phyloP scores from a whole-genome alignment of 2,113 vertebrate species.

The Larimichthys polyactis region DNA sequence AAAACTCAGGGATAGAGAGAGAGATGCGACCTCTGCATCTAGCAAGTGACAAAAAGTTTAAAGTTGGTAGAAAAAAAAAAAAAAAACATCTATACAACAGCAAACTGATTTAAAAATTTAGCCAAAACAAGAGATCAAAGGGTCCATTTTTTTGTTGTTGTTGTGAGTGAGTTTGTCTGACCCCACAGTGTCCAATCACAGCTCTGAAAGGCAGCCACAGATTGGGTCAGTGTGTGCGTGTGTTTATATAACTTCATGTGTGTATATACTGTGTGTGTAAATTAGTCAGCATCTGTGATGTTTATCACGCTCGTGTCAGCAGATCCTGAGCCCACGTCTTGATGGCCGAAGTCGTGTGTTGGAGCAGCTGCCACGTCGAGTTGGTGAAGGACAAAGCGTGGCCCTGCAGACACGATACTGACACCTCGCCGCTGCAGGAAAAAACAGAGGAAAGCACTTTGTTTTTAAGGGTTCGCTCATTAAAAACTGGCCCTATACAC shows the following conservation, averaged over 20 bases:
- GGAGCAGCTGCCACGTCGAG: conserved; percentile 90
- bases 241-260: conserved; percentile 18
- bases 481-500: neutral
- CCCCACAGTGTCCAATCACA: conserved; percentile 38
- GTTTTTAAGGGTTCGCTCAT: neutral
- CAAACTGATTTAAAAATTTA: conserved; percentile 56
- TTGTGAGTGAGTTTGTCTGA: conserved; percentile 38
- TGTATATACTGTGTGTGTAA: conserved; percentile 15
- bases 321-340: conserved; percentile 90
- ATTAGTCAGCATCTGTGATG: conserved; percentile 4
- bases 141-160: conserved; percentile 26
- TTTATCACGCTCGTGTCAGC: conserved; percentile 85
- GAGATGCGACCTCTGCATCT: conserved; percentile 53
- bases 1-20: conserved; percentile 67
- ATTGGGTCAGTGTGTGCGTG: conserved; percentile 35
- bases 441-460: neutral
- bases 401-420: conserved; percentile 86
- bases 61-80: conserved; percentile 74
- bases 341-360: conserved; percentile 87
- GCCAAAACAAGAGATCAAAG: conserved; percentile 41
- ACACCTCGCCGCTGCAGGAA: conserved; percentile 87
- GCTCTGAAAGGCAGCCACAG: conserved; percentile 57
- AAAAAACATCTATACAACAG: conserved; percentile 56
- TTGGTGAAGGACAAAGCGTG: conserved; percentile 86
- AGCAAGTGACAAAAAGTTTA: conserved; percentile 64